These are phyloP conservation scores for Horisme vitalbata DNA, from an alignment of 2,888 invertebrate genomes.

Conservation along the genomic window DNA sequence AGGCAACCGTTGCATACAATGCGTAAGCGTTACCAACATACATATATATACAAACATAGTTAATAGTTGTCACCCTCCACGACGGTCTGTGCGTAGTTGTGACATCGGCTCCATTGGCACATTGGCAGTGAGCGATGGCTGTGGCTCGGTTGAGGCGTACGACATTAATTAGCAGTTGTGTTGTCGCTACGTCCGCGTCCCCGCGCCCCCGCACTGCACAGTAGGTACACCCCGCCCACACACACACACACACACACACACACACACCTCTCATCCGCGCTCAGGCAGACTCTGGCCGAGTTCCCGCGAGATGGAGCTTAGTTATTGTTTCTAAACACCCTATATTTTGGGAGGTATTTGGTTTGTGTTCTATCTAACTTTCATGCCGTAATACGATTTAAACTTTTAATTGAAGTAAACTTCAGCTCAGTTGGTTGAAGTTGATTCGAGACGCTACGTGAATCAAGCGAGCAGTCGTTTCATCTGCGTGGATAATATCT, in stretches of 20 bases:
- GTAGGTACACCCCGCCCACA: no score
- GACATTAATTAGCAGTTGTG: constrained; percentile 3
- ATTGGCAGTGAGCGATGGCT: not conserved
- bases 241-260: no score
- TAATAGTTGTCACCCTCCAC: no score
- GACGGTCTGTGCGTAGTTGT: not conserved
- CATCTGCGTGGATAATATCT: no score
- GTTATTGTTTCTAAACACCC: constrained; percentile 11
- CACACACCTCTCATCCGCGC: no score
- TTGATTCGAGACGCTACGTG: no score
- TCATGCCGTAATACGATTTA: constrained; percentile 7
- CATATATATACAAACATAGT: no score
- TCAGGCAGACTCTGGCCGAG: not conserved
- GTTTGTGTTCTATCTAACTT: constrained; percentile 1
- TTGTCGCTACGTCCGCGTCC: not conserved
- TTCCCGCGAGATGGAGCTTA: not conserved
- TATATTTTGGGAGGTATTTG: constrained; percentile 9
- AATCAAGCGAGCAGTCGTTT: no score
- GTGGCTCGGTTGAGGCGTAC: not conserved
- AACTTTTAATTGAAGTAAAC: not conserved
- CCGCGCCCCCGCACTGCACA: no score
- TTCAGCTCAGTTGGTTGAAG: no score
- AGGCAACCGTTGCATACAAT: no score
- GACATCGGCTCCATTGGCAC: not conserved
- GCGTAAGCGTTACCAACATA: no score